Evolutionary conservation across 2,888 invertebrate species (phyloP), one percentile per base, ranked within the genome.

Genomic region (Gerris lacustris): DNA sequence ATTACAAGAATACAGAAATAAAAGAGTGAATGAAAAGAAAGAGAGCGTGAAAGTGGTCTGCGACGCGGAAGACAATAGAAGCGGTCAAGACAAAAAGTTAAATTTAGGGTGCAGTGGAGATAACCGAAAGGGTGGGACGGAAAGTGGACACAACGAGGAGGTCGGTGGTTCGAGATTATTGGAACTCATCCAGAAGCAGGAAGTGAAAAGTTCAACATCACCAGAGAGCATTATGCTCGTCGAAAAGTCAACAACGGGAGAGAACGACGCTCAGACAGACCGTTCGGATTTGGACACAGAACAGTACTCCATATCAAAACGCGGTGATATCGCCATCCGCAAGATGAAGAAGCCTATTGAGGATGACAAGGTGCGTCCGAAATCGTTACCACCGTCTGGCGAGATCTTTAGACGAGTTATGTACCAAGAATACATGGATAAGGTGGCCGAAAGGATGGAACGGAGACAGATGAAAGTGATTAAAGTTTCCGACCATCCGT

Each of bases 351-450:
- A 76, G 62, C 72, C 68, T 72, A 78, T 69, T 77, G 77, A 6
- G 64, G 72, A 6, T 62, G 17, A 47, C 63, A 6, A 69, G 72
- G 44, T 67, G 45, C 11, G 77, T 11, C 78, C 78, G 0, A 77
- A 76, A 76, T 82, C 79, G 43, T 71, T 79, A 1, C 78, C 86
- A 63, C 84, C 83, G 9, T 85, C 87, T 7, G 76, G 76, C 6
- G 77, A 92, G 79, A 82, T 86, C 64, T 86, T 90, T 76, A 70
- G 92, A 6, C 88, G 89, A 75, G 87, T 88, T 80, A 92, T 93
- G 92, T 92, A 90, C 80, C 85, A 89, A 76, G 92, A 92, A 79
- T 92, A 92, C 81, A 85, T 91, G 78, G 83, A 84, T 77, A 89
- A 92, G 81, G 88, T 92, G 77, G 86, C 88, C 6, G 89, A 90